Percentiles rank a stretch among this genome's conserved stretches.
Evolutionary conservation across 2,888 invertebrate genomes (phyloP).

Genomic region (Nemoura dubitans): DNA sequence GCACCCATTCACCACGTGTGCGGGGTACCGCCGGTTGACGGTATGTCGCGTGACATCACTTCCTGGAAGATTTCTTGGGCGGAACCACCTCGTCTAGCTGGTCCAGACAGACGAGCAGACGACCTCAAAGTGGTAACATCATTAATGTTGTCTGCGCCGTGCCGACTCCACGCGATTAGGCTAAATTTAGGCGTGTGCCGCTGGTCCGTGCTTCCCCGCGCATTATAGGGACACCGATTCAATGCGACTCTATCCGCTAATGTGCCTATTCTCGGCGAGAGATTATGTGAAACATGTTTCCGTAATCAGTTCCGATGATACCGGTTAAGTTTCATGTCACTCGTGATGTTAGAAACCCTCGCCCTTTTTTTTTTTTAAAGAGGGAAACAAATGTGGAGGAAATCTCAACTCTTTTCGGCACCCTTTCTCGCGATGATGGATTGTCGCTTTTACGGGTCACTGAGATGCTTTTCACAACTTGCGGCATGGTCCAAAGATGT

Average conservation of each 20-base stretch:
- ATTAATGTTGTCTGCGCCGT: conserved; percentile 18
- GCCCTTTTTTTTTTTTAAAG: background rate
- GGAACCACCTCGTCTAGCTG: background rate
- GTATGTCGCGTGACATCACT: background rate
- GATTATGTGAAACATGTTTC: background rate
- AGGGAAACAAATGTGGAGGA: background rate
- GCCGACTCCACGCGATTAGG: background rate
- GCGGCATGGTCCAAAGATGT: background rate
- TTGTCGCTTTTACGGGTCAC: conserved; percentile 5
- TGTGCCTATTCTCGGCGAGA: conserved; percentile 13
- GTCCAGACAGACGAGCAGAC: conserved; percentile 14
- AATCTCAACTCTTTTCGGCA: background rate
- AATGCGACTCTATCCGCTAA: background rate
- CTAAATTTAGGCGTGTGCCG: conserved; percentile 15
- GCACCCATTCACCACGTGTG: background rate
- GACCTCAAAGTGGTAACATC: conserved; percentile 20
- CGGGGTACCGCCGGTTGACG: background rate
- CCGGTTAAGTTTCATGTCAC: background rate
- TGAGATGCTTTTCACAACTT: background rate
- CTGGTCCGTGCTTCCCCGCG: conserved; percentile 31
- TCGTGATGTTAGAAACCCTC: background rate
- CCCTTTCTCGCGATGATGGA: background rate
- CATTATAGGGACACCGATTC: conserved; percentile 13
- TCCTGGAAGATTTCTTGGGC: conserved; percentile 28
- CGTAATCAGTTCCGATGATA: background rate